Evolutionary conservation across 1,140 invertebrate species (phyloP).

Genomic region (Drosophila kikkawai): DNA sequence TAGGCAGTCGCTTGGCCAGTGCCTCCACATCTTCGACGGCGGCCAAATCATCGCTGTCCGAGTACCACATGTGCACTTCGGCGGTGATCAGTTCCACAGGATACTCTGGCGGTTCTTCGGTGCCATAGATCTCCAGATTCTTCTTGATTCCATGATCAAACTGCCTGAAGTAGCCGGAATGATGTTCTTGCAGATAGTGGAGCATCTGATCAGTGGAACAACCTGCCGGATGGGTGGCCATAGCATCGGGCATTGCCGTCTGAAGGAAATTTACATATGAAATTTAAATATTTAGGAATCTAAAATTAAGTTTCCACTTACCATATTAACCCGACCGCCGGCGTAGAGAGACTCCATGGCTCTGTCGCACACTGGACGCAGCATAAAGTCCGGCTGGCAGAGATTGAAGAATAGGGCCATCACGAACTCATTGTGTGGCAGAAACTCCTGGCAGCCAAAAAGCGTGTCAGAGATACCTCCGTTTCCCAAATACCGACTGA

Average conservation of each 20-base stretch:
- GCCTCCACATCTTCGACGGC: slow-evolving; percentile 87
- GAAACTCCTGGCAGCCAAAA: slow-evolving; percentile 83
- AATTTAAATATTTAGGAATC: neutral
- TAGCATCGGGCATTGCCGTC: slow-evolving; percentile 84
- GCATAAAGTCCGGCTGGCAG: slow-evolving; percentile 84
- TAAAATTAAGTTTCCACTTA: slow-evolving; percentile 15
- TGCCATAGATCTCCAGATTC: slow-evolving; percentile 86
- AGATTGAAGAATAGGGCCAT: slow-evolving; percentile 72
- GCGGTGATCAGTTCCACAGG: slow-evolving; percentile 87
- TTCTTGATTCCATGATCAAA: slow-evolving; percentile 85
- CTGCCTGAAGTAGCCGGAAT: slow-evolving; percentile 70
- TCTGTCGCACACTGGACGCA: slow-evolving; percentile 44
- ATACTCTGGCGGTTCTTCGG: slow-evolving; percentile 86
- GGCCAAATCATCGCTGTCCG: slow-evolving; percentile 87
- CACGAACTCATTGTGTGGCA: slow-evolving; percentile 64
- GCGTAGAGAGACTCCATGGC: slow-evolving; percentile 9
- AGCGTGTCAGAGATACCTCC: slow-evolving; percentile 79
- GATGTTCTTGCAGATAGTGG: slow-evolving; percentile 86
- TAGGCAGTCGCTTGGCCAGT: slow-evolving; percentile 77
- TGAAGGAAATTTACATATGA: slow-evolving; percentile 4
- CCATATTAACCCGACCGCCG: slow-evolving; percentile 52
- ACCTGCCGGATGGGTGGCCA: slow-evolving; percentile 85
- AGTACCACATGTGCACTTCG: slow-evolving; percentile 87
- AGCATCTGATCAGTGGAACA: slow-evolving; percentile 85
- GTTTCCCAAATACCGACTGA: slow-evolving; percentile 63